These are phyloP conservation scores for Cyanistes caeruleus DNA, from an alignment of 2,113 vertebrate genomes.

Conservation along the genomic window DNA sequence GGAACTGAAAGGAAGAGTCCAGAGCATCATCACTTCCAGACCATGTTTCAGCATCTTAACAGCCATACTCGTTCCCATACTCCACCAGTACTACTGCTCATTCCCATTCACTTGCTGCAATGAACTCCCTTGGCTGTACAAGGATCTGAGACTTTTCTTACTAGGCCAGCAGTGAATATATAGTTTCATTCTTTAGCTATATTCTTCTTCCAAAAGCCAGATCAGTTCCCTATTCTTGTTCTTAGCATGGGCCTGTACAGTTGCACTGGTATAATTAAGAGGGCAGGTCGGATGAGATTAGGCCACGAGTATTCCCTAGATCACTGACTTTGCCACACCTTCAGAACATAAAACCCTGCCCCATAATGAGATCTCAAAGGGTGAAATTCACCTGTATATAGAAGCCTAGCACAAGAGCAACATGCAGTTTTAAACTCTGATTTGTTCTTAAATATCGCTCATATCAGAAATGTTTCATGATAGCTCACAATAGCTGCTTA, in stretches of 20 bases:
- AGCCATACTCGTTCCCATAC: not conserved
- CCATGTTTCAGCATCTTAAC: accelerated
- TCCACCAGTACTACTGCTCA: not conserved
- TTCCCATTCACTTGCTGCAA: not conserved
- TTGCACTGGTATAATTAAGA: not conserved
- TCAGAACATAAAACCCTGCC: not conserved
- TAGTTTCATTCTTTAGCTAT: not conserved
- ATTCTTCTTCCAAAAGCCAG: not conserved
- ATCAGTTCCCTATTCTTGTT: not conserved
- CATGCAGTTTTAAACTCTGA: not conserved
- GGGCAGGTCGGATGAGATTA: not conserved
- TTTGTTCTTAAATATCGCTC: not conserved
- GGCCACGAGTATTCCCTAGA: not conserved
- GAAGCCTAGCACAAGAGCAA: not conserved
- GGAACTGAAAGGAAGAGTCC: not conserved
- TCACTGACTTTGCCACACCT: accelerated
- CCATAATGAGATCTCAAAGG: not conserved
- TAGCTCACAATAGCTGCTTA: not conserved
- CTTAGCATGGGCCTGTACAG: not conserved
- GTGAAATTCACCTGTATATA: not conserved
- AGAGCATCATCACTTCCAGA: not conserved
- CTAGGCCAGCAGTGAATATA: not conserved
- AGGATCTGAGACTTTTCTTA: not conserved
- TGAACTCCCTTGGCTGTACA: not conserved
- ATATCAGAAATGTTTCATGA: not conserved